Base-by-base conservation (phyloP, 2,888 invertebrate genomes). In the Ophion ventricosus region DNA sequence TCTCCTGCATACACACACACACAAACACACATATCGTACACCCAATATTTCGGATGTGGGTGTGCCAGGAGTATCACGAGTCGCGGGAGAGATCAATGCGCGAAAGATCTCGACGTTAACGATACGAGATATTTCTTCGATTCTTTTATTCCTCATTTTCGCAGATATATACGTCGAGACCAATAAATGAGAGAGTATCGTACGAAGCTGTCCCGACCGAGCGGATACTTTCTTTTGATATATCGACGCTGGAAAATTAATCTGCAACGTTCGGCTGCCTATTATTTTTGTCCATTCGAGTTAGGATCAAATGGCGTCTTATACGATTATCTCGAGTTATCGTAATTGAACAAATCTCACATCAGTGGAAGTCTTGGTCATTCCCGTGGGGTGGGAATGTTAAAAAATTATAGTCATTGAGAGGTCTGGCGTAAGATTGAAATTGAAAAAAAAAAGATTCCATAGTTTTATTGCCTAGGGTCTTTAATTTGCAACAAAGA, bases 71-170 rank as follows among this genome's bases (percentile, higher is more conserved):
- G 59, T 26, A 67, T 59, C 20, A 5, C 8, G n/a, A 67, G 35
- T 20, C 17, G 72, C 29, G 43, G 17, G 72, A 23, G 76, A 67
- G 43, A 82, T 79, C 84, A 59, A 84, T 73, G 49, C 72, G 56
- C 35, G 35, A 76, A 76, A 70, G 54, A 29, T 70, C 74, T 56
- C 43, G 78, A 74, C 63, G 69, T 69, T 79, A 74, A 82, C 76
- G 82, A 77, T 70, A 49, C 72, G 35, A 72, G n/a, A 76, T 76
- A 69, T 78, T 77, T 81, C 56, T 64, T 70, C 77, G 73, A n/a
- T 57, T 64, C 61, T 80, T 49, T 69, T 29, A 26, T 25, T 20
- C 29, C 64, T 29, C 70, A 40, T 43, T 66, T 66, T 82, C 49
- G 49, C 20, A 57, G 29, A 61, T 40, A 25, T 69, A 54, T 35